Evolutionary conservation across 2,797 vertebrate genomes (phyloP), one percentile per base, ranked within the genome.

Genomic region (Malacoctenus gilli): DNA sequence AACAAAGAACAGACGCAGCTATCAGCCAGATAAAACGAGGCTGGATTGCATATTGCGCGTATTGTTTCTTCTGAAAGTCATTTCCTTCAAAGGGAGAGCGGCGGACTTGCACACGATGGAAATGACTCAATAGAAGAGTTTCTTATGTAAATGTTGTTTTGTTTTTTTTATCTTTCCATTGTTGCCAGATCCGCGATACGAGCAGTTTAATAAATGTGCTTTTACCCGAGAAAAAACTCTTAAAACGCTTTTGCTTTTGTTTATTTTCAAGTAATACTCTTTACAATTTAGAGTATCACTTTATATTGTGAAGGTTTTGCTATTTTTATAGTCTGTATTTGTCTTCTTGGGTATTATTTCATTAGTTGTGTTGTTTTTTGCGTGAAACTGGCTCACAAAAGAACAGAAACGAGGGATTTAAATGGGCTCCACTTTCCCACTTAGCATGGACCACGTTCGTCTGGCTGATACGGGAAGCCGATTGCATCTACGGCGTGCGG

Each of bases 401-500:
- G 25, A 28, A 60, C 46, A 13, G 4, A 49, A 63, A 47, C 15
- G n/a, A 30, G 15, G 19, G 48, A 18, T 65, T 46, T 35, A 5
- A 67, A 73, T 61, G 2, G 51, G 47, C 39, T 38, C 7, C 6
- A 59, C 58, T 47, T 19, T 15, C 21, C 51, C n/a, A 48, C 42
- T 60, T 21, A 35, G 30, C 32, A 42, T 47, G 42, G 23, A 36
- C 4, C 32, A 35, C 21, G 37, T 9, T 40, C 39, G 18, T 13
- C 52, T 34, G 15, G 40, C 23, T 56, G 52, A 13, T 30, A 44
- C 46, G 55, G 43, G 30, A 13, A 68, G 16, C 2, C 21, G 40
- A 75, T 53, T 37, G 30, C 12, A 43, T 74, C 44, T 43, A n/a
- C n/a, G 40, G 15, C 8, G 25, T 14, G 18, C 32, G 31, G n/a